Evolutionary conservation across 1,140 invertebrate genomes (phyloP).

Genomic region (Medauroidea extradentata): DNA sequence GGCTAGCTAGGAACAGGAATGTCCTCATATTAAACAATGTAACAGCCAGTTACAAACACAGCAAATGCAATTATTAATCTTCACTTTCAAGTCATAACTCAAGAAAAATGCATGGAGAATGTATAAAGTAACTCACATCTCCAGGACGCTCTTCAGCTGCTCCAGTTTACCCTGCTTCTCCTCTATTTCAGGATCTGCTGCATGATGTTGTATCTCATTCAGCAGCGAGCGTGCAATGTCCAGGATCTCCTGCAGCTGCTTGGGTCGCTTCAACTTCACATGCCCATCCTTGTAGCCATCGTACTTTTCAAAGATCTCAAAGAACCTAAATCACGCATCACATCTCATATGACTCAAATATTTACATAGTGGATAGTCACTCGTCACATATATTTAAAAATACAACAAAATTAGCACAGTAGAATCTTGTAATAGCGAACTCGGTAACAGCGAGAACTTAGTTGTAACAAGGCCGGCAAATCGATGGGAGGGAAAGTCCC

Average conservation of each 20-base stretch:
- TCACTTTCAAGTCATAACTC: not conserved
- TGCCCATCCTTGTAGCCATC: constrained; percentile 93
- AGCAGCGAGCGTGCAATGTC: constrained; percentile 89
- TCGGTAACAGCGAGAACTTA: too few species aligned
- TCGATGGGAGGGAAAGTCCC: too few species aligned
- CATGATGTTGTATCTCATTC: constrained; percentile 78
- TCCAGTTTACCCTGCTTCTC: constrained; percentile 95
- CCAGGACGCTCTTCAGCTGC: constrained; percentile 95
- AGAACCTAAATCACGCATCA: constrained; percentile 68
- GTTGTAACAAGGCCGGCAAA: too few species aligned
- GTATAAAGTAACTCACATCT: constrained; percentile 75
- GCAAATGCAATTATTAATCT: too few species aligned
- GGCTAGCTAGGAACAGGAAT: too few species aligned
- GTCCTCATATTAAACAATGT: too few species aligned
- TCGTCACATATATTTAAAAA: too few species aligned
- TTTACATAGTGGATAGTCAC: too few species aligned
- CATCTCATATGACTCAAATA: too few species aligned
- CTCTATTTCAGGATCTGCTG: constrained; percentile 87
- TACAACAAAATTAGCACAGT: too few species aligned
- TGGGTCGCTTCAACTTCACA: constrained; percentile 95
- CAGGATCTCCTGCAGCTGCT: constrained; percentile 95
- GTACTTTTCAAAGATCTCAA: constrained; percentile 98
- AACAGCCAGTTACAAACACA: too few species aligned
- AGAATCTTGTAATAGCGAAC: too few species aligned
- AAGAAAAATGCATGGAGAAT: constrained; percentile 13